Evolutionary conservation across 2,888 invertebrate genomes (phyloP).

Genomic region (Orgyia antiqua): DNA sequence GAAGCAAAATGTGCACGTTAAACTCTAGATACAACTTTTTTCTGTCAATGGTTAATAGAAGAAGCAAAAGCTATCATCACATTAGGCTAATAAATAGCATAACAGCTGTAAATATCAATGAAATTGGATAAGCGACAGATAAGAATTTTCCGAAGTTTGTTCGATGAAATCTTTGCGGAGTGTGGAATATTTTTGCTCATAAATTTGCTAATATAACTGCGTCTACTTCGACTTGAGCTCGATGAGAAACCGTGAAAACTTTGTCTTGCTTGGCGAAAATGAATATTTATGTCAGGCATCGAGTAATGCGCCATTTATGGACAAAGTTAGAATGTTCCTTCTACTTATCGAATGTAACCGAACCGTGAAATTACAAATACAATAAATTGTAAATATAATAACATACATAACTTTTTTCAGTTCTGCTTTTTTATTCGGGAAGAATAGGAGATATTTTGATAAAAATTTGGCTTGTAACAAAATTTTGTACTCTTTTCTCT

Average conservation of each 20-base stretch:
- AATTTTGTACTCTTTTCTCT: too few species aligned
- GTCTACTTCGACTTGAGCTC: conserved; percentile 47
- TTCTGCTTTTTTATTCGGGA: too few species aligned
- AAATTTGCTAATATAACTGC: conserved; percentile 71
- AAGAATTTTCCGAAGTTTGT: conserved; percentile 32
- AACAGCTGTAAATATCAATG: conserved; percentile 9
- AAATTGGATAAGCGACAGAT: conserved; percentile 23
- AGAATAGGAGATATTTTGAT: too few species aligned
- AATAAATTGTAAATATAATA: conserved; percentile 18
- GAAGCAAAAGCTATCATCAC: too few species aligned
- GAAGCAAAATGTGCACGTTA: too few species aligned
- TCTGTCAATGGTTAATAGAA: too few species aligned
- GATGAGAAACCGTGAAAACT: conserved; percentile 61
- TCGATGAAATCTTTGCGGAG: conserved; percentile 37
- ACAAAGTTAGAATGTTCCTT: conserved; percentile 65
- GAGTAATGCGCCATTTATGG: conserved; percentile 72
- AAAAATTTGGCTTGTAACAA: too few species aligned
- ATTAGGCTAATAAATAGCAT: background rate
- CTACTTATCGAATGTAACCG: conserved; percentile 58
- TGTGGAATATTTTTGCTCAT: conserved; percentile 66
- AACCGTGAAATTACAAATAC: conserved; percentile 34
- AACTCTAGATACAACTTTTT: too few species aligned
- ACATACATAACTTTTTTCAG: too few species aligned
- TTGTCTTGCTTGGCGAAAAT: conserved; percentile 67
- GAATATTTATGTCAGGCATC: conserved; percentile 73